Evolutionary conservation across 2,113 vertebrate genomes (phyloP), one percentile per base, ranked within the genome.

Genomic region (Onychostruthus taczanowskii): DNA sequence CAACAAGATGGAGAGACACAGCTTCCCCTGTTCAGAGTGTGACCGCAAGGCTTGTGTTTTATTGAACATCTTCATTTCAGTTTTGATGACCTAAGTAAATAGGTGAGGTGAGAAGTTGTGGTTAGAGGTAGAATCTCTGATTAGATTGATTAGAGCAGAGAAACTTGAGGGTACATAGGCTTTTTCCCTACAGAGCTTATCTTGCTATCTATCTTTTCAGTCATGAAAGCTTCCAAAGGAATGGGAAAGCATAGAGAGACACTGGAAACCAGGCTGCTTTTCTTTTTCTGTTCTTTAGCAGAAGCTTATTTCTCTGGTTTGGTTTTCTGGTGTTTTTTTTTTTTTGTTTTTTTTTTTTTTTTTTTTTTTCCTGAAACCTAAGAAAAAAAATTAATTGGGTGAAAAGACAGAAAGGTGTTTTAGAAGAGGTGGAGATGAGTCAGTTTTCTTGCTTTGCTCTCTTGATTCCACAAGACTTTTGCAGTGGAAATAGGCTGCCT

Each of bases 381-480:
- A 68, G 39, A 56, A 66, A 87, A 87, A 87, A 49, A 28, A 2
- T 63, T 13, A 52, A 33, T 62, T 83, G 53, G 52, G n/a, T 80
- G 43, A 80, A 84, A 82, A 86, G 62, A 59, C 70, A 94, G 95
- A 82, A 90, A 74, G 35, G 31, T 86, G 20, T 74, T 49, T 68
- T 73, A 69, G n/a, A 76, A 90, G 89, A 84, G 56, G 12, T 74
- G 47, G 46, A 59, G 14, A n/a, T 69, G 84, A 94, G n/a, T 88
- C 55, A 66, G 37, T 91, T 86, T 75, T 75, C 55, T 94, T 94
- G 52, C 63, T 74, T 90, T 97, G 66, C 39, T 82, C 91, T 95
- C 78, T 85, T 84, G 33, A 80, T 90, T 53, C 49, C 19, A 19
- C 28, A 53, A 86, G 23, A 22, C 11, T 59, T 63, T 41, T 77